Conservation (phyloP, 30 jellyfish, hydroid and myxozoan species). For the Hydra vulgaris region DNA sequence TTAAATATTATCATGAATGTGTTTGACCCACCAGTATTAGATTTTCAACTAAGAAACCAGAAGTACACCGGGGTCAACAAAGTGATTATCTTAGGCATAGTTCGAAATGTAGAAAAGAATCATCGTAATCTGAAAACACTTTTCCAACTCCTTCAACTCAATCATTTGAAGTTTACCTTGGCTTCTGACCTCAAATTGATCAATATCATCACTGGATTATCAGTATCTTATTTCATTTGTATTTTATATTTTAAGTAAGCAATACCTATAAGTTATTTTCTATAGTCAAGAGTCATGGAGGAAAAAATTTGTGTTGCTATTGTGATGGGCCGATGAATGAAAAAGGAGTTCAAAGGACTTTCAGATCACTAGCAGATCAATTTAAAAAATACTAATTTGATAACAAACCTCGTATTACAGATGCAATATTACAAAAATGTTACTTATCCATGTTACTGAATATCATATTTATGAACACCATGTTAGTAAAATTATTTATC, state of each 20-base stretch:
- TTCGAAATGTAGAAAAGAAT: too few relatives aligned
- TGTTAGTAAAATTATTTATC: neutral
- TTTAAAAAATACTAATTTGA: neutral
- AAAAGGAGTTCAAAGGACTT: neutral
- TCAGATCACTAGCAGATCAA: neutral
- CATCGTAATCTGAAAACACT: neutral
- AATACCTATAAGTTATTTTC: neutral
- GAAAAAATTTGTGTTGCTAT: neutral
- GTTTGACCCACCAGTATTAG: too few relatives aligned
- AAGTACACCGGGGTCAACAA: too few relatives aligned
- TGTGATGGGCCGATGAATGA: neutral
- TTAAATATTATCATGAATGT: too few relatives aligned
- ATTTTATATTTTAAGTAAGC: neutral
- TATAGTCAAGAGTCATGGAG: neutral
- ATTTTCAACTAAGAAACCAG: too few relatives aligned
- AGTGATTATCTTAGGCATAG: too few relatives aligned
- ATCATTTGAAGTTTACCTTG: neutral
- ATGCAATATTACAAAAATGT: neutral
- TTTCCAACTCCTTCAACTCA: neutral
- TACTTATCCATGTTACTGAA: neutral
- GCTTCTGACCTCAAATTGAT: neutral
- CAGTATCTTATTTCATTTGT: neutral
- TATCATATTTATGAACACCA: neutral
- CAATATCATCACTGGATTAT: neutral
- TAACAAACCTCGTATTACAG: neutral